Evolutionary conservation across 2,113 vertebrate genomes (phyloP).

Genomic region (Perognathus longimembris): DNA sequence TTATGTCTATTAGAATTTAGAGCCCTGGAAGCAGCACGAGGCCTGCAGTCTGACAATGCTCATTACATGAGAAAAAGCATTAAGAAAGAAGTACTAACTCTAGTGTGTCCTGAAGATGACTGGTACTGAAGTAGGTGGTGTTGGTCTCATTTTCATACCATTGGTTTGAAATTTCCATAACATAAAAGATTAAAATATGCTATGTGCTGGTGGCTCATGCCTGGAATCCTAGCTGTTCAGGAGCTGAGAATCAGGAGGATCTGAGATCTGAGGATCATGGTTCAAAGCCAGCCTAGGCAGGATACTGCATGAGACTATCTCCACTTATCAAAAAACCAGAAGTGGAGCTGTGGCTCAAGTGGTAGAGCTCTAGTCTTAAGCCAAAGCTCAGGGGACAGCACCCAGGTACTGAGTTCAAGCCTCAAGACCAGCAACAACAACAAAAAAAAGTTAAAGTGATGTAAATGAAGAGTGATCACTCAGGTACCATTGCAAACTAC

Average conservation of each 20-base stretch:
- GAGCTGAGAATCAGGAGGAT: too few species aligned
- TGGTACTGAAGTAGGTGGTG: slow-evolving; percentile 13
- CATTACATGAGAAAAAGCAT: not conserved
- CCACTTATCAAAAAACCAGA: not conserved
- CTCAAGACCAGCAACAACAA: too few species aligned
- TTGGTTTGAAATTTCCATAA: slow-evolving; percentile 26
- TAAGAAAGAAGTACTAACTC: slow-evolving; percentile 20
- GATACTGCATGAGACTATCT: too few species aligned
- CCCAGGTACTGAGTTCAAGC: too few species aligned
- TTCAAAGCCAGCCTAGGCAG: too few species aligned
- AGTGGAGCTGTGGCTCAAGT: not conserved
- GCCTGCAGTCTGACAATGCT: slow-evolving; percentile 21
- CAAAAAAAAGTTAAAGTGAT: not conserved
- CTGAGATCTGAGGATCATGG: too few species aligned
- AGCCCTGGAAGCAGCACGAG: not conserved
- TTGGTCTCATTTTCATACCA: slow-evolving; percentile 11
- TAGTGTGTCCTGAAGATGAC: slow-evolving; percentile 33
- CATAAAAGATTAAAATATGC: slow-evolving; percentile 5
- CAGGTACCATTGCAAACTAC: slow-evolving; percentile 59
- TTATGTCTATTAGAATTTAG: not conserved
- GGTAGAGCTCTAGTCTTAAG: too few species aligned
- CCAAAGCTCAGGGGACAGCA: too few species aligned
- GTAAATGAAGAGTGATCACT: slow-evolving; percentile 2
- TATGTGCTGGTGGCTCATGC: too few species aligned
- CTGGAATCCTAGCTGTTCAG: too few species aligned